Percentiles rank a stretch among this genome's conserved stretches.
Evolutionary conservation across 35 echinoderm and acorn worm genomes (phyloP).

Genomic region (Patiria miniata): DNA sequence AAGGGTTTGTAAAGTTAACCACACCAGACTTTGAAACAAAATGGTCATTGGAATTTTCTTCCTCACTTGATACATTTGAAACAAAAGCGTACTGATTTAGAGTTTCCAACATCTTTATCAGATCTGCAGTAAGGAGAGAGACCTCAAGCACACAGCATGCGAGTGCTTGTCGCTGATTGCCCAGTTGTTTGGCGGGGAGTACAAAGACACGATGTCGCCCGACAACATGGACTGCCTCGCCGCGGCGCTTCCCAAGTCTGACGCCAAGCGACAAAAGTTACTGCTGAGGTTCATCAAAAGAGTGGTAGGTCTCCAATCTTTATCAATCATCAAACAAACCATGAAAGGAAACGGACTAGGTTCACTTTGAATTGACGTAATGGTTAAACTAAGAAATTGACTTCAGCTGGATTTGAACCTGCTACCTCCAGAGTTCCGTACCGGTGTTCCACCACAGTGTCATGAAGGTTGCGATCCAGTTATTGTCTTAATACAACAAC

Average conservation of each 20-base stretch:
- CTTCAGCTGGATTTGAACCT: too few species aligned
- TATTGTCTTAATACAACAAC: too few species aligned
- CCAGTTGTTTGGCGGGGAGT: conserved; percentile 95
- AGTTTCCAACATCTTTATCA: conserved; percentile 10
- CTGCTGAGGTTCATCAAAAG: conserved; percentile 88
- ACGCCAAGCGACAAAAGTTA: conserved; percentile 89
- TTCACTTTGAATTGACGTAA: too few species aligned
- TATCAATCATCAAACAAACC: too few species aligned
- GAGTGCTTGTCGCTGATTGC: conserved; percentile 86
- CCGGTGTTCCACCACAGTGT: too few species aligned
- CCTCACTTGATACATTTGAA: not conserved
- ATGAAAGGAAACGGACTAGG: too few species aligned
- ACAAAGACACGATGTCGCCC: conserved; percentile 53
- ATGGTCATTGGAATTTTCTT: not conserved
- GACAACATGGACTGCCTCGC: conserved; percentile 70
- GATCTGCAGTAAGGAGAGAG: conserved; percentile 67
- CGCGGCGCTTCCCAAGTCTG: conserved; percentile 50
- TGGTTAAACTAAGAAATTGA: too few species aligned
- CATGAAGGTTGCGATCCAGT: too few species aligned
- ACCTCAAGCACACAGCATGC: conserved; percentile 59
- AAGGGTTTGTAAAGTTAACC: too few species aligned
- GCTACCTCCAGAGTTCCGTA: too few species aligned
- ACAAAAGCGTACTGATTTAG: not conserved
- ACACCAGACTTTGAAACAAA: too few species aligned
- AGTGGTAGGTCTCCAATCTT: conserved; percentile 78